phyloP scores from a whole-genome alignment of 2,888 invertebrate genomes.

The Meteorus colon region DNA sequence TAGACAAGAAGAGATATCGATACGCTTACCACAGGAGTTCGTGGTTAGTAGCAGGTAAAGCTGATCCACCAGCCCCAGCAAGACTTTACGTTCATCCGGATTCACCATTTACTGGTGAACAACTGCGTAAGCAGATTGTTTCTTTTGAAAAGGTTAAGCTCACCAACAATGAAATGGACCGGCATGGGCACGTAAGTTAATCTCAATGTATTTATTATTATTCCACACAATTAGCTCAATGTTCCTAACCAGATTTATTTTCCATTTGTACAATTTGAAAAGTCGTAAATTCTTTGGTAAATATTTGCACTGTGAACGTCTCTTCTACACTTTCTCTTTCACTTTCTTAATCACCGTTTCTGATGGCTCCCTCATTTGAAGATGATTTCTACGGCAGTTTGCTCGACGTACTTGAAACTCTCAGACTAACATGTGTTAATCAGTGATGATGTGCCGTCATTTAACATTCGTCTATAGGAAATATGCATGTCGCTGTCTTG shows the following conservation, averaged over 20 bases:
- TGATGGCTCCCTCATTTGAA: background rate
- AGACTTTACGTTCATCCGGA: conserved; percentile 97
- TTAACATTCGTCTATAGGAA: conserved; percentile 20
- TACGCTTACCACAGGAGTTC: conserved; percentile 99
- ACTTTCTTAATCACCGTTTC: conserved; percentile 1
- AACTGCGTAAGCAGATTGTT: conserved; percentile 95
- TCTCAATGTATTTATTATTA: background rate
- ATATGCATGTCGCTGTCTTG: conserved; percentile 29
- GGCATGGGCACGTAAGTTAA: conserved; percentile 88
- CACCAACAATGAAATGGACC: conserved; percentile 98
- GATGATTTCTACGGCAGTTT: conserved; percentile 5
- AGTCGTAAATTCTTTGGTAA: conserved; percentile 17
- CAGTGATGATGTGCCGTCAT: conserved; percentile 48
- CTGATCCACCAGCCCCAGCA: conserved; percentile 95
- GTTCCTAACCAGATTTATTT: conserved; percentile 59
- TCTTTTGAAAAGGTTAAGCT: conserved; percentile 99
- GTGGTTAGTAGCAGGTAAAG: conserved; percentile 98
- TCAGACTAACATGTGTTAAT: conserved; percentile 54
- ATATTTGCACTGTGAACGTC: conserved; percentile 5
- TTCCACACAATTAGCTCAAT: background rate
- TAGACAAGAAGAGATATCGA: conserved; percentile 96
- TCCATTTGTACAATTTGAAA: conserved; percentile 27
- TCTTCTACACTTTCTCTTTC: background rate
- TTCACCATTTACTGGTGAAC: conserved; percentile 95
- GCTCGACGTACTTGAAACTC: conserved; percentile 52